Evolutionary conservation across 1,140 invertebrate species (phyloP), one percentile per base, ranked within the genome.

Genomic region (Lasioglossum albipes): DNA sequence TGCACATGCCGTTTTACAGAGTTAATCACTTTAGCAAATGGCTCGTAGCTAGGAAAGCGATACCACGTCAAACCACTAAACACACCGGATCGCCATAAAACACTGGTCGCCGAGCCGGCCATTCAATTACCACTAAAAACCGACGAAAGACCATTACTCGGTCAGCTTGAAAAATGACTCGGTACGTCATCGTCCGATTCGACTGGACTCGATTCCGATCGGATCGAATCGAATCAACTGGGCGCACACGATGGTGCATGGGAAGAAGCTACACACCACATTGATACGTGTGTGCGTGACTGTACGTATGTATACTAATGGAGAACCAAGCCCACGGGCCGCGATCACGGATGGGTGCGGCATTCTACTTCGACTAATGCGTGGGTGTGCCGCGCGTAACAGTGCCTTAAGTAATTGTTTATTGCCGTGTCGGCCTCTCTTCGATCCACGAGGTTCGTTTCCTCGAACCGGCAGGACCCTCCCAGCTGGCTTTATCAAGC

Each of bases 381-480:
- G 90, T 91, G 89, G 91, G 91, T 91, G 91, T 88, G 91, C 88
- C 89, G 81, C 82, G 88, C 90, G 87, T 92, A 91, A 91, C 89
- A 89, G 87, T 89, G 89, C 90, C 91, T 92, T 92, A 92, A 92
- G 91, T 92, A 92, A 92, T 92, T 91, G 91, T 92, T 92, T 92
- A 92, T 92, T 92, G 90, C 91, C 88, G 89, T 91, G 90, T 90
- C 89, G 85, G 84, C 73, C 85, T 79, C 80, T 70, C 87, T 90
- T 85, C 88, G 88, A 87, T 86, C 87, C 85, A 68, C 81, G 79
- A 69, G 62, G 61, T 64, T 79, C 82, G 73, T 82, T 75, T 73
- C 82, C 82, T 81, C 82, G 84, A 85, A 85, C 84, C 81, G 86
- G 73, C 64, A 31, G 41, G 81, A 66, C 84, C 79, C 84, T 74